Evolutionary conservation across 2,797 vertebrate genomes (phyloP).

Genomic region (Chloroceryle amazona): DNA sequence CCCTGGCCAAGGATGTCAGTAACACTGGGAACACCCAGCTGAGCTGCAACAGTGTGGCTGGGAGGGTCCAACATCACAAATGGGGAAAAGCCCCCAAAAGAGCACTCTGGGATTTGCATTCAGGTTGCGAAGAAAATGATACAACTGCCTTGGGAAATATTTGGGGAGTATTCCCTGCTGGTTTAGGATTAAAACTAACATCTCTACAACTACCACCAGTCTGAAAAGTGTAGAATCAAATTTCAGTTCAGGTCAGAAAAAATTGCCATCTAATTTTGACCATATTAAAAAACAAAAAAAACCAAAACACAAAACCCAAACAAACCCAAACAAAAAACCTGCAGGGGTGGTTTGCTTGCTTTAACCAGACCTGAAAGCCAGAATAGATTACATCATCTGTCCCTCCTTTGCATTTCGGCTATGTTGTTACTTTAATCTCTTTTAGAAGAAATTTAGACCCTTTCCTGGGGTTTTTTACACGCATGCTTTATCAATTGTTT

Average conservation of each 20-base stretch:
- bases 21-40: neutral
- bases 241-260: neutral
- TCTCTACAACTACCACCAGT: neutral
- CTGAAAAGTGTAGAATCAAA: neutral
- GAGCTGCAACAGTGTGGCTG: neutral
- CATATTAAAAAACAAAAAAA: neutral
- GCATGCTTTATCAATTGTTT: neutral
- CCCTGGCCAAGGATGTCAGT: neutral
- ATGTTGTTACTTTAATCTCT: neutral
- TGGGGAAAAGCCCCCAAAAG: neutral
- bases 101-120: accelerated
- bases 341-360: neutral
- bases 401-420: neutral
- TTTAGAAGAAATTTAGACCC: neutral
- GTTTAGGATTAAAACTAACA: neutral
- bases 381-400: neutral
- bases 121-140: neutral
- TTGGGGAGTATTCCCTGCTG: neutral
- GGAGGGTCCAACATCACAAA: neutral
- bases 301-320: too few species aligned
- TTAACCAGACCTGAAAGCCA: neutral
- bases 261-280: neutral
- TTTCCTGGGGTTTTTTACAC: neutral
- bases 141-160: neutral
- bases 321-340: accelerated